Evolutionary conservation across 2,797 vertebrate species (phyloP).

Genomic region (Chaetophractus vellerosus): DNA sequence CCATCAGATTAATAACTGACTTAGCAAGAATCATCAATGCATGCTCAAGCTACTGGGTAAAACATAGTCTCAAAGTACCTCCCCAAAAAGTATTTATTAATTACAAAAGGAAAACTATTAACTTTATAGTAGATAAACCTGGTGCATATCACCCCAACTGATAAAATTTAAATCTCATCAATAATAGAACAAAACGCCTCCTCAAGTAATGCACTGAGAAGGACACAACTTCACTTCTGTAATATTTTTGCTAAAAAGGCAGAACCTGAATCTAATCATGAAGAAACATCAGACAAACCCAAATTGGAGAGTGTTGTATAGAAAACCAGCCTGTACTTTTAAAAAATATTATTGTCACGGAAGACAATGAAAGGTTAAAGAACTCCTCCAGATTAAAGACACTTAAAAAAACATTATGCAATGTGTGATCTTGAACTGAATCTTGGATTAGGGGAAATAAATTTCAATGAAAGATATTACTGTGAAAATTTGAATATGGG

Average conservation of each 20-base stretch:
- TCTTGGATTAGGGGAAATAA: background rate
- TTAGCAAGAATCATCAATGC: background rate
- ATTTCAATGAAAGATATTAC: background rate
- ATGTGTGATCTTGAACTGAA: background rate
- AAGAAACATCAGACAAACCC: no score
- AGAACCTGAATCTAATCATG: no score
- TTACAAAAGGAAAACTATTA: no score
- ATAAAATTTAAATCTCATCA: background rate
- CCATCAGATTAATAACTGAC: background rate
- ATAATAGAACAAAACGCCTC: background rate
- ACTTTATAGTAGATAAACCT: no score
- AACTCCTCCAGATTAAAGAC: background rate
- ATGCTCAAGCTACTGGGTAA: background rate
- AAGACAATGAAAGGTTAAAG: no score
- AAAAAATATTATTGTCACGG: background rate
- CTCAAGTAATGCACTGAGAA: background rate
- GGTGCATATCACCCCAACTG: background rate
- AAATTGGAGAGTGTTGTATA: background rate
- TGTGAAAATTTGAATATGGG: no score
- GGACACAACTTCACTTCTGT: no score
- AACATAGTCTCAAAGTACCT: no score
- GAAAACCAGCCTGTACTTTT: background rate
- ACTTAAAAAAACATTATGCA: no score
- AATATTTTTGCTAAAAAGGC: no score
- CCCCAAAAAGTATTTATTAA: no score